Evolutionary conservation across 2,113 vertebrate species (phyloP).

Genomic region (Gymnocephalus cernua): DNA sequence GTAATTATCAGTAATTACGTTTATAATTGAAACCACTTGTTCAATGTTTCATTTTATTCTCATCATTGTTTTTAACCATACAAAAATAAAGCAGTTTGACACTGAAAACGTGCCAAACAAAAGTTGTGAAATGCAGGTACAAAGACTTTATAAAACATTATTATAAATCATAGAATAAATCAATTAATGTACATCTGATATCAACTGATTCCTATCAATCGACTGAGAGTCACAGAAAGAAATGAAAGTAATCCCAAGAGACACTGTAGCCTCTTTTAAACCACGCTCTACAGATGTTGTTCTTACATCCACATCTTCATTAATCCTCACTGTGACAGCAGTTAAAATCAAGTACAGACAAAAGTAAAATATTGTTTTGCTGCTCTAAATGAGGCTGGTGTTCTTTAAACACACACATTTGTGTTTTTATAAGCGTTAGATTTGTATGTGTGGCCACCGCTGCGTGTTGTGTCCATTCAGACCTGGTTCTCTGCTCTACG

Average conservation of each 20-base stretch:
- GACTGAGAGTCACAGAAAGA: background rate
- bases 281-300: background rate
- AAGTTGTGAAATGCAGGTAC: too few species aligned
- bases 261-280: background rate
- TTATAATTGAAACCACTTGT: too few species aligned
- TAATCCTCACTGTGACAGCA: background rate
- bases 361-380: background rate
- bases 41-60: too few species aligned
- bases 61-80: too few species aligned
- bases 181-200: too few species aligned
- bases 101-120: too few species aligned
- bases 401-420: background rate
- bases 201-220: too few species aligned
- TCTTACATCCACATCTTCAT: background rate
- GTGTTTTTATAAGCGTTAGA: background rate
- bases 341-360: background rate
- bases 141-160: too few species aligned
- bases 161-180: too few species aligned
- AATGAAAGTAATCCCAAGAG: background rate
- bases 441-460: background rate
- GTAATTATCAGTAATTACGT: too few species aligned
- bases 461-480: background rate
- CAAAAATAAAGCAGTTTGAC: too few species aligned
- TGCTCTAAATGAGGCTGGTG: background rate
- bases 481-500: constrained; percentile 2